Evolutionary conservation across 2,113 vertebrate genomes (phyloP), one percentile per base, ranked within the genome.

Genomic region (Monarcha castaneiventris): DNA sequence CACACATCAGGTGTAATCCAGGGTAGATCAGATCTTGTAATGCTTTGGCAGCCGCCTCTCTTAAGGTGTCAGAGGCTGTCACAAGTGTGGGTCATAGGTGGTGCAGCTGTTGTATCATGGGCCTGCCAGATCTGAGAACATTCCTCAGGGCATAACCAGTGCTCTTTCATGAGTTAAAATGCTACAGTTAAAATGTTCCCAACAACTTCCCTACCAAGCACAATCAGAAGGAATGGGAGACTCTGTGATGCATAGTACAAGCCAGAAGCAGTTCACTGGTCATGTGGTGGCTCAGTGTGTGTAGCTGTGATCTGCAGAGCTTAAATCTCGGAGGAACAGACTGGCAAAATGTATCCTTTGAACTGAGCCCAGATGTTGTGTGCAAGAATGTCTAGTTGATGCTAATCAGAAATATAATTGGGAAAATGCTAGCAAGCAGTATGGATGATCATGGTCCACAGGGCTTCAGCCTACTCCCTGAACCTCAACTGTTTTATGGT

Each of bases 381-480:
- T 91, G 62, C 54, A 80, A 89, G 44, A 82, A 29, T 19, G 16
- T 54, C 9, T 44, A 6, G 11, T 35, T 87, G 39, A 17, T 44
- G 33, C 10, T 85, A 51, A 22, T 49, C 67, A 88, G 43, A 79
- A 91, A 33, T 79, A 13, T 2, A 49, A n/a, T 46, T 30, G 32
- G 58, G 17, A 58, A 72, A 30, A 37, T 46, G 51, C n/a, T 54
- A 17, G 13, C 22, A 66, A 81, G 26, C 32, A 27, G 13, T 27
- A 10, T 37, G 63, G 55, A 10, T 6, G 3, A 4, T 58, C 1
- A 0, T 62, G 41, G 33, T 33, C 52, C 58, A 37, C 48, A 56
- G 52, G 25, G 10, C 35, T 81, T 89, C 35, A 43, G 3, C 19
- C 17, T 61, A 1, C 4, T 68, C 1, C 37, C 43, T 83, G n/a